phyloP scores from a whole-genome alignment of 2,797 vertebrate species.

The Hydrophis major region DNA sequence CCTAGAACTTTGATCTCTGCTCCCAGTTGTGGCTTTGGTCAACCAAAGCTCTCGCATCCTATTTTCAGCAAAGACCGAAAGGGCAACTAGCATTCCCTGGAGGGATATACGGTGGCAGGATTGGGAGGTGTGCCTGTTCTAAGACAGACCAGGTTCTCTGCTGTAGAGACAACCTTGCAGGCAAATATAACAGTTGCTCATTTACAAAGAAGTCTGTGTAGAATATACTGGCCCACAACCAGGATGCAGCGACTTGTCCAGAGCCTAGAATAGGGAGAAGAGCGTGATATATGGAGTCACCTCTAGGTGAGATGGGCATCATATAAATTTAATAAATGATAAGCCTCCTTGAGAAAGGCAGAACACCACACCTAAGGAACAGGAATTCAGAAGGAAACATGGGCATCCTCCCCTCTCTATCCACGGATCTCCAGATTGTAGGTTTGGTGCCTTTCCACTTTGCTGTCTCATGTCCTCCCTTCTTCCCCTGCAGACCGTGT shows the following conservation, averaged over 20 bases:
- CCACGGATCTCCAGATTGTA: neutral
- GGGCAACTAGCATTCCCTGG: neutral
- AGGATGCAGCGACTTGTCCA: neutral
- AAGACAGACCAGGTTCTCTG: neutral
- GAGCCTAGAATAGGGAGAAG: neutral
- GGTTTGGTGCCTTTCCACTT: neutral
- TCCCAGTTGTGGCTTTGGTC: neutral
- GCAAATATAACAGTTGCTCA: neutral
- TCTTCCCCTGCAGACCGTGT: slow-evolving; percentile 79
- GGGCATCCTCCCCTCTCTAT: neutral
- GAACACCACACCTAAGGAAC: neutral
- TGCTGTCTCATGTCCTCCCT: neutral
- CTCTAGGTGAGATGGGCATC: neutral
- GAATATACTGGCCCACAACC: neutral
- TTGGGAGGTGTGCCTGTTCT: neutral
- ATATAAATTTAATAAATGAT: neutral
- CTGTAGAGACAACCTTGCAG: neutral
- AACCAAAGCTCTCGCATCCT: no score
- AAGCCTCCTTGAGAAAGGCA: neutral
- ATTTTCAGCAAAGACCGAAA: neutral
- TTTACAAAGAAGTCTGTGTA: neutral
- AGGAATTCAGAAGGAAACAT: neutral
- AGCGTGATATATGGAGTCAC: neutral
- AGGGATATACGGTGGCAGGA: neutral
- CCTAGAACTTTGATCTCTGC: neutral